Evolutionary conservation across 2,888 invertebrate genomes (phyloP), one percentile per base, ranked within the genome.

Genomic region (Alloplasta piceator): DNA sequence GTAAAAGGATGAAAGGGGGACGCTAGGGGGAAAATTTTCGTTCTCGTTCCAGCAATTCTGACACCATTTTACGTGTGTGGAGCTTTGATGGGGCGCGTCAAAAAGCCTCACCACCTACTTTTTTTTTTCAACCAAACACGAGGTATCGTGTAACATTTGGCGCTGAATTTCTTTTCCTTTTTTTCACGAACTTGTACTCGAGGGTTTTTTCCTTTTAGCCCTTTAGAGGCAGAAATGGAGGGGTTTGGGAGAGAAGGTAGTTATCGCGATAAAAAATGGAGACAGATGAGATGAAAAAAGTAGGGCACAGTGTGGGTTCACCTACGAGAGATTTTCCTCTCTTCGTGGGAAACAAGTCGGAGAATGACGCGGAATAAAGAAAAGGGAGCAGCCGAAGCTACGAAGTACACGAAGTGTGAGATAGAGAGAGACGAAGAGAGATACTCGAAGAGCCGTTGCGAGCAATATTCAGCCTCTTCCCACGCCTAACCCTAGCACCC

Each of bases 371-470:
- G 14, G 52, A 71, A 71, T 43, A 75, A 72, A 71, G 75, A 76
- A 76, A 80, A 76, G 80, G 61, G 80, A 80, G 80, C 80, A 80
- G 61, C 66, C 66, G 79, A 60, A 75, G 75, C 75, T 75, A 56
- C 70, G 38, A 73, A 75, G 58, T 75, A 64, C 48, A 52, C 74
- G 43, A 41, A 38, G n/a, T n/a, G n/a, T n/a, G n/a, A n/a, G 26
- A 26, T 26, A 26, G 26, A 26, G 26, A 3, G 26, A 26, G 26
- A 26, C 26, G 46, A 41, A 55, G 61, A 61, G 67, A 46, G 26
- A 46, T 50, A 52, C 58, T 67, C 56, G 58, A 68, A 72, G 61
- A 26, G 3, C 43, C 61, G 46, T 68, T 14, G 72, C 46, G 55
- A 72, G 71, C 61, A 48, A 7, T 58, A 56, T 61, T 63, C 61